Evolutionary conservation across 1,140 invertebrate species (phyloP).

Genomic region (Formica exsecta): DNA sequence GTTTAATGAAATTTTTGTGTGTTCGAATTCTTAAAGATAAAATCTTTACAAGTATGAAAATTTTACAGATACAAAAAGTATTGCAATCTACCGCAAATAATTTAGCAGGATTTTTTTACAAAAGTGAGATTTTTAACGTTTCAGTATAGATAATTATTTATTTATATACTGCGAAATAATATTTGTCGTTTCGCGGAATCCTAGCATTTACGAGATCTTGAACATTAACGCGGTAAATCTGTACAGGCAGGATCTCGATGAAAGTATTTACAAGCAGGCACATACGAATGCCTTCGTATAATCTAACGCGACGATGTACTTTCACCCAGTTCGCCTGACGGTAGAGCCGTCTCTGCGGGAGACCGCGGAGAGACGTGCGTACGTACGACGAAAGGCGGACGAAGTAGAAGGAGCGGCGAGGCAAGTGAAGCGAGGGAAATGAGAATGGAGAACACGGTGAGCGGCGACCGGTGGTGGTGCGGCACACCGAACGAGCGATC

Average conservation of each 20-base stretch:
- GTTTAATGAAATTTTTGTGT: neutral
- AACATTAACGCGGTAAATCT: slow-evolving; percentile 10
- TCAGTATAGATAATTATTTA: neutral
- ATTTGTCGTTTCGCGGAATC: neutral
- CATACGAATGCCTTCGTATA: neutral
- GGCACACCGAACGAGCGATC: slow-evolving; percentile 44
- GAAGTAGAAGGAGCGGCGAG: slow-evolving; percentile 58
- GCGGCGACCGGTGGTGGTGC: slow-evolving; percentile 75
- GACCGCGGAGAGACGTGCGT: slow-evolving; percentile 18
- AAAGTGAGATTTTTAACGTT: neutral
- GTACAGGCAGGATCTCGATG: neutral
- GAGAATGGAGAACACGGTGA: slow-evolving; percentile 81
- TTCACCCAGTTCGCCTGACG: slow-evolving; percentile 43
- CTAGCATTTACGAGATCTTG: neutral
- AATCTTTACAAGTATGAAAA: neutral
- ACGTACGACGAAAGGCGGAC: slow-evolving; percentile 53
- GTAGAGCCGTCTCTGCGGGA: slow-evolving; percentile 59
- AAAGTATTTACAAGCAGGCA: neutral
- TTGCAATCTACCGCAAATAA: neutral
- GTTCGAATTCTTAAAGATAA: neutral
- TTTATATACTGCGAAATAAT: neutral
- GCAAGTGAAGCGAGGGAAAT: slow-evolving; percentile 76
- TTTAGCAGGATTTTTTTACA: neutral
- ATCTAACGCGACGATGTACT: slow-evolving; percentile 14
- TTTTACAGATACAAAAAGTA: neutral